These are phyloP conservation scores for Syrmaticus mikado DNA, from an alignment of 2,113 vertebrate genomes.

Conservation along the genomic window DNA sequence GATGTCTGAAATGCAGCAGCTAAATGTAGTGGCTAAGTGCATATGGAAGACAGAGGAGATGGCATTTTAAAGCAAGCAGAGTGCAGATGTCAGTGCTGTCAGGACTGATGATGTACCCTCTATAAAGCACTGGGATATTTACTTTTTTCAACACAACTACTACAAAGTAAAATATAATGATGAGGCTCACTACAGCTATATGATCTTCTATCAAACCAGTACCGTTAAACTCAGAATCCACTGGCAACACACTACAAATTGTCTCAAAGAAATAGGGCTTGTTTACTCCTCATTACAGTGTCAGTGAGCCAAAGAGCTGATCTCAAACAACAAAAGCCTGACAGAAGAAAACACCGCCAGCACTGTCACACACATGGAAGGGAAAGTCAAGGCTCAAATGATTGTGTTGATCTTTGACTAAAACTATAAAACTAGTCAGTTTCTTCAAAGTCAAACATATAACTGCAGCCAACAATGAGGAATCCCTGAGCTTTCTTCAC, in stretches of 20 bases:
- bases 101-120: not conserved
- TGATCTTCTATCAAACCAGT: slow-evolving; percentile 17
- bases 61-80: not conserved
- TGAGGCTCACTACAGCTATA: not conserved
- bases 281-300: slow-evolving; percentile 52
- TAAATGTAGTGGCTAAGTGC: not conserved
- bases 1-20: not conserved
- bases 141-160: not conserved
- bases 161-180: not conserved
- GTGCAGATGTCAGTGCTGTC: not conserved
- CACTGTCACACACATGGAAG: slow-evolving; percentile 38
- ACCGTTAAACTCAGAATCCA: slow-evolving; percentile 14
- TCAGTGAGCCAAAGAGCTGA: slow-evolving; percentile 46
- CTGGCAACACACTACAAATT: slow-evolving; percentile 41
- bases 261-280: slow-evolving; percentile 18
- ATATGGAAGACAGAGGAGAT: not conserved
- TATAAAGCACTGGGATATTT: not conserved
- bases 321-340: slow-evolving; percentile 60
- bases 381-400: slow-evolving; percentile 59
- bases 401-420: slow-evolving; percentile 51
- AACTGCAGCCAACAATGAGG: not conserved
- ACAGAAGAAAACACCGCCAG: slow-evolving; percentile 2
- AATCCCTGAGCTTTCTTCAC: not conserved
- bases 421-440: slow-evolving; percentile 39
- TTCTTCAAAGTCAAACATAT: slow-evolving; percentile 60